Evolutionary conservation across 92 coral and sea anemone species (phyloP).

Genomic region (Pocillopora meandrina): DNA sequence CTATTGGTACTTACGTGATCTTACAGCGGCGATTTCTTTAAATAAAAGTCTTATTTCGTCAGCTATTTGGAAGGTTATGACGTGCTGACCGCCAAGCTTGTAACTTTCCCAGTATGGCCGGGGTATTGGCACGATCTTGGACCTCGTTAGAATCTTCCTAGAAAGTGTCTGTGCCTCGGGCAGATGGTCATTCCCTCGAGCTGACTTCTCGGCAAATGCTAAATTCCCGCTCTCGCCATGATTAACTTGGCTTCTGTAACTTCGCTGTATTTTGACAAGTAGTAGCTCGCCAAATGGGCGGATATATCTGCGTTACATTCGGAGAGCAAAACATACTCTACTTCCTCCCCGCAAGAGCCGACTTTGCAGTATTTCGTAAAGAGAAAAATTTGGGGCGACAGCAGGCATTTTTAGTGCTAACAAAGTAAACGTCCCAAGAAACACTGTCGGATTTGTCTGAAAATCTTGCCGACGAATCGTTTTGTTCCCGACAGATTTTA

Average conservation of each 20-base stretch:
- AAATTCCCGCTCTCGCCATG: too few species aligned
- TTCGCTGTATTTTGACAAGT: slow-evolving; percentile 51
- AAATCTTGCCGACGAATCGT: too few species aligned
- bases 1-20: slow-evolving; percentile 65
- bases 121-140: slow-evolving; percentile 56
- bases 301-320: too few species aligned
- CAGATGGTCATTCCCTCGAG: slow-evolving; percentile 50
- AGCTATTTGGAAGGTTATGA: slow-evolving; percentile 42
- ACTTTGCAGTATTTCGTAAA: too few species aligned
- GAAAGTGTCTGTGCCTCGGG: slow-evolving; percentile 50
- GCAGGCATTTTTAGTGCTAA: too few species aligned
- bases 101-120: slow-evolving; percentile 39
- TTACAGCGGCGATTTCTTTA: slow-evolving; percentile 38
- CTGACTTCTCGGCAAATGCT: slow-evolving; percentile 17
- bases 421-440: too few species aligned
- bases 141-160: slow-evolving; percentile 59
- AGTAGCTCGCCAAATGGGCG: too few species aligned
- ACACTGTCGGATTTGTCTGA: too few species aligned
- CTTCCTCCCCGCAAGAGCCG: too few species aligned
- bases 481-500: too few species aligned
- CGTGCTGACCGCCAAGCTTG: slow-evolving; percentile 43
- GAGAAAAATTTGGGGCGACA: too few species aligned
- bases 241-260: slow-evolving; percentile 49
- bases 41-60: slow-evolving; percentile 43
- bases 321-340: too few species aligned